These are phyloP conservation scores for Cheilosia impressa DNA, from an alignment of 2,888 invertebrate species.

Conservation along the genomic window DNA sequence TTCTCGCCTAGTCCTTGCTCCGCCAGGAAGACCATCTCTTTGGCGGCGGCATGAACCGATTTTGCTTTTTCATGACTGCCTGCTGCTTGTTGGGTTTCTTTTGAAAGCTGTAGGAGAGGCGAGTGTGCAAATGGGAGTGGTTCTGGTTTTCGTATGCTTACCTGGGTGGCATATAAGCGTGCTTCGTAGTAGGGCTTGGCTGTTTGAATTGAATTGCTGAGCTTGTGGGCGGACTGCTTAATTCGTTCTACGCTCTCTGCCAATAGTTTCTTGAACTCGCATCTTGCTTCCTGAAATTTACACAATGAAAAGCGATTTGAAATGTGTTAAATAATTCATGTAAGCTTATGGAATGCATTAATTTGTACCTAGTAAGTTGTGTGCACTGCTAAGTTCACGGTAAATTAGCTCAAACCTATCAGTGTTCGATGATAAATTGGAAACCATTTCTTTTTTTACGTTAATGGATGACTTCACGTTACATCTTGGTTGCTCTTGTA, in stretches of 20 bases:
- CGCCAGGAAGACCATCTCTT: constrained; percentile 94
- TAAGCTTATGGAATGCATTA: too few species aligned
- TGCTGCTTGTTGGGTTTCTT: constrained; percentile 92
- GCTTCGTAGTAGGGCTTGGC: constrained; percentile 96
- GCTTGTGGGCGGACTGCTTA: constrained; percentile 91
- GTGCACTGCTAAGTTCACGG: too few species aligned
- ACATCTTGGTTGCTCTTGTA: too few species aligned
- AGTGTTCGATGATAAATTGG: too few species aligned
- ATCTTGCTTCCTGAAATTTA: constrained; percentile 88
- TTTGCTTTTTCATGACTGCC: constrained; percentile 92
- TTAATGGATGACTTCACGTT: too few species aligned
- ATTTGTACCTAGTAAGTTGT: too few species aligned
- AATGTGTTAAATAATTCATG: neutral
- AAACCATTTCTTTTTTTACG: neutral
- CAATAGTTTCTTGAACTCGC: constrained; percentile 91
- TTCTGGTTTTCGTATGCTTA: constrained; percentile 79
- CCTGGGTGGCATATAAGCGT: constrained; percentile 91
- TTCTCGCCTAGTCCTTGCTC: constrained; percentile 90
- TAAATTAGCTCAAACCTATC: too few species aligned
- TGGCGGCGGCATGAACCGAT: constrained; percentile 94
- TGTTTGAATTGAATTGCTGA: constrained; percentile 93
- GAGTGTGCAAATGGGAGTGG: neutral
- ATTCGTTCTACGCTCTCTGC: constrained; percentile 93
- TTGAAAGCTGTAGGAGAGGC: constrained; percentile 86
- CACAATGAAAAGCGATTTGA: neutral